phyloP scores from a whole-genome alignment of 2,888 invertebrate genomes.

The Thera britannica region DNA sequence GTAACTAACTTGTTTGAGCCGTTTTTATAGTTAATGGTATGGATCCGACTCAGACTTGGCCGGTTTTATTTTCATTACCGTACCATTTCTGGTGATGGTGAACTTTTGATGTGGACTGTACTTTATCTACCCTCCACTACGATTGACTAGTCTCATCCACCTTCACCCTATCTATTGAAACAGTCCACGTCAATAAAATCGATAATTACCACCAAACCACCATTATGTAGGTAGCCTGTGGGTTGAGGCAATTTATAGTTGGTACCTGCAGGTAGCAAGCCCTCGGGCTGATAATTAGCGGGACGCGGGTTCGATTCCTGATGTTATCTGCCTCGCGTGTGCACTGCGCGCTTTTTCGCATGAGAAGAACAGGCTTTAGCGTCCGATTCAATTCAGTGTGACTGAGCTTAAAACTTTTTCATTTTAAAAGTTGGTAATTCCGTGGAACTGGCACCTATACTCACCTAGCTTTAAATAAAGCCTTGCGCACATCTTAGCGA shows the following conservation, averaged over 20 bases:
- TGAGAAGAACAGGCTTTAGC: conserved; percentile 23
- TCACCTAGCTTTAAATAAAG: too few species aligned
- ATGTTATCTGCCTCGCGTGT: conserved; percentile 54
- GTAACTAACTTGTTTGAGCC: too few species aligned
- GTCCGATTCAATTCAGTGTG: conserved; percentile 18
- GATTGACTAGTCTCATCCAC: too few species aligned
- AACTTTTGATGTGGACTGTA: too few species aligned
- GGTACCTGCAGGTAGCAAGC: conserved; percentile 32
- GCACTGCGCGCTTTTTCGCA: conserved; percentile 37
- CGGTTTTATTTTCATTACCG: too few species aligned
- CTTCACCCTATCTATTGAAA: background rate
- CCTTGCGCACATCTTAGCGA: too few species aligned
- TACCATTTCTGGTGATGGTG: too few species aligned
- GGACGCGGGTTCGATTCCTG: conserved; percentile 43
- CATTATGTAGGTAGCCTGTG: conserved; percentile 14
- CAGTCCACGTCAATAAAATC: conserved; percentile 17
- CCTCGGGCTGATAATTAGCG: conserved; percentile 49
- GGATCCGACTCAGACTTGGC: too few species aligned
- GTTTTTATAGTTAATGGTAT: too few species aligned
- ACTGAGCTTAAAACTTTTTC: conserved; percentile 1
- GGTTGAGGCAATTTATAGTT: conserved; percentile 28
- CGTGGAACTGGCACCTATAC: too few species aligned
- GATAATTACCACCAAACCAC: conserved; percentile 21
- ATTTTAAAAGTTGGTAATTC: background rate
- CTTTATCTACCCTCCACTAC: too few species aligned